Conservation (phyloP, 23 tunicate species). For the Trididemnum nubilum region DNA sequence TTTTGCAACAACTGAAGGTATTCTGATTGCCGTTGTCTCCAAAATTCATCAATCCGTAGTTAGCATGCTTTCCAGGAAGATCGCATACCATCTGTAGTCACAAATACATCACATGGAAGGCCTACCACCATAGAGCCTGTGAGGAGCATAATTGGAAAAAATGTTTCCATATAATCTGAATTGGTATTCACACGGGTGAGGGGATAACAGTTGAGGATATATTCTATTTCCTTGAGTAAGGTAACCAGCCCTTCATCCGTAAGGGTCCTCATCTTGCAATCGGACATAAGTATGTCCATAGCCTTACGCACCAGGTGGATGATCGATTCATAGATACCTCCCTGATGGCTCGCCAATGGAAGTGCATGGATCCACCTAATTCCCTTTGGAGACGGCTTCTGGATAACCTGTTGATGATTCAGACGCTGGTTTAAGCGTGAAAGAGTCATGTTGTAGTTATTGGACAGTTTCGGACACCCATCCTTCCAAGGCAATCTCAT, state of each 20-base stretch:
- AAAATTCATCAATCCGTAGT: too few relatives aligned
- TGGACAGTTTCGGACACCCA: background rate
- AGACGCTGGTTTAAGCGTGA: constrained; percentile 8
- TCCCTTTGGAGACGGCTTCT: constrained; percentile 8
- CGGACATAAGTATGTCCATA: background rate
- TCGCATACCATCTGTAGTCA: constrained; percentile 33
- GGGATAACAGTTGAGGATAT: constrained; percentile 28
- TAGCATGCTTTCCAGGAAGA: too few relatives aligned
- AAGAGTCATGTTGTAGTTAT: constrained; percentile 3
- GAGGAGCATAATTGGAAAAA: constrained; percentile 28
- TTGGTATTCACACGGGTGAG: constrained; percentile 24
- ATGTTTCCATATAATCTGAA: constrained; percentile 7
- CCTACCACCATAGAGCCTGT: constrained; percentile 17
- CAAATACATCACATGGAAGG: constrained; percentile 35
- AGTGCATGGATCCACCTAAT: background rate
- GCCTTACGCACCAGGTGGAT: constrained; percentile 4
- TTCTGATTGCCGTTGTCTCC: too few relatives aligned
- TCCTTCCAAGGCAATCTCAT: constrained; percentile 16
- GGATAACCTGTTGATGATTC: background rate
- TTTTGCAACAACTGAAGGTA: too few relatives aligned
- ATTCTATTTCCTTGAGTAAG: constrained; percentile 8
- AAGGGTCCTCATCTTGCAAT: background rate
- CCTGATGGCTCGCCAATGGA: constrained; percentile 29
- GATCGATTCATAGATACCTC: constrained; percentile 23
- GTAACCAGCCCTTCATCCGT: constrained; percentile 24